These are phyloP conservation scores for Drosophila ananassae DNA, from an alignment of 1,140 invertebrate genomes.

Conservation along the genomic window DNA sequence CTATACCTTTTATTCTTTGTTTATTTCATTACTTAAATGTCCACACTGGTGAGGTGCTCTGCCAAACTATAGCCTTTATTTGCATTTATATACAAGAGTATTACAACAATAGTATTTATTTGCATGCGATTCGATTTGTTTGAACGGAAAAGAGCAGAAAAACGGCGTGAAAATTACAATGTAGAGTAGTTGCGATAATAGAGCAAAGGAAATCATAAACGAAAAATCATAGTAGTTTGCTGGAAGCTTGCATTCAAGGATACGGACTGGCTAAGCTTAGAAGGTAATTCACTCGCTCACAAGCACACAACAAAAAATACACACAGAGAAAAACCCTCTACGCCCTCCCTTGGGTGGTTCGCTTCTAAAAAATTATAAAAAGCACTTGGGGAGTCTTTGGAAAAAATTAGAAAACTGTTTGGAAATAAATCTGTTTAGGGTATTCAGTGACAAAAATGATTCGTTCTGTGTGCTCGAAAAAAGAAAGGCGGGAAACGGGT, in stretches of 20 bases:
- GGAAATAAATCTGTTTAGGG: no score
- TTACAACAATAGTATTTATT: constrained; percentile 47
- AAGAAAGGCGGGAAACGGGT: neutral
- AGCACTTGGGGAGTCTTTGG: no score
- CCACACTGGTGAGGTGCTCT: constrained; percentile 80
- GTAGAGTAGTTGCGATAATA: constrained; percentile 38
- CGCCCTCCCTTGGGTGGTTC: neutral
- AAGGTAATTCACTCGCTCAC: constrained; percentile 36
- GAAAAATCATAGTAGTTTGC: constrained; percentile 29
- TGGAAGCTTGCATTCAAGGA: constrained; percentile 44
- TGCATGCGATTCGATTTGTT: constrained; percentile 40
- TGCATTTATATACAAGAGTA: constrained; percentile 45
- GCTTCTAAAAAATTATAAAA: no score
- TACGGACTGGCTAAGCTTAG: constrained; percentile 49
- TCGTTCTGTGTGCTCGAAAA: constrained; percentile 10
- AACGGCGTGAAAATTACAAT: constrained; percentile 49
- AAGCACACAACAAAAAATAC: constrained; percentile 27
- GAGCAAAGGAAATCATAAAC: constrained; percentile 48
- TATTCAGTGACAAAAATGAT: constrained; percentile 1
- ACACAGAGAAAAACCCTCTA: neutral
- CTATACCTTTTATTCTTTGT: constrained; percentile 52
- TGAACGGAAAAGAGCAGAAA: constrained; percentile 52
- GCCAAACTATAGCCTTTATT: constrained; percentile 79
- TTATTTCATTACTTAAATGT: constrained; percentile 73
- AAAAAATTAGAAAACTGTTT: no score